Base-by-base conservation (phyloP, 2,888 invertebrate species). In the Dascillus cervinus region DNA sequence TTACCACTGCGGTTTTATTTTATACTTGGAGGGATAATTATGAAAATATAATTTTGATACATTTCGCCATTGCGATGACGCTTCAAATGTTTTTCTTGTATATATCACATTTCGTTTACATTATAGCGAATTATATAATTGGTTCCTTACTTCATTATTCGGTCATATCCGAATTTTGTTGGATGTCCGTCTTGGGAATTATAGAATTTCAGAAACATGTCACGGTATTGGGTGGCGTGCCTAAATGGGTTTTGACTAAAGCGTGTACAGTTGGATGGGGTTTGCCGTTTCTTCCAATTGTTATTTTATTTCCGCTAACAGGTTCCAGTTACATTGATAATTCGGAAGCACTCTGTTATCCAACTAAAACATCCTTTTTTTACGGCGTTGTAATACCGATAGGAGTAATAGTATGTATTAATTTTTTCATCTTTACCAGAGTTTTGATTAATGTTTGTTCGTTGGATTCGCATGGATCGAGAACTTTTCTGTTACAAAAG, bases 161-260 rank as follows among this genome's bases (percentile, higher is more conserved):
- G 11, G 67, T 77, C 12, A 50, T 79, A 8, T 68, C 73, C 1
- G 73, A 77, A 1, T 79, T 79, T 53, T 70, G 72, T 42, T 80
- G 79, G 79, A 79, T 79, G 77, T 53, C 78, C 17, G 72, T 79
- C 8, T 75, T 77, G 24, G 77, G 75, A 2, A 64, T 75, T 1
- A 48, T 78, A 13, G 78, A 79, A 22, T 79, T 79, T 47, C 61
- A 74, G 17, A 65, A 73, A 28, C 65, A 77, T 40, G 79, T 79
- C 12, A 63, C 71, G 44, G 75, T 79, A 4, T 70, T 78, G 34
- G 69, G 71, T 1, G 64, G 71, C 17, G n/a, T n/a, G n/a, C 62
- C 68, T n/a, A 69, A 73, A 1, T 67, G 72, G 29, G 75, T 77
- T 50, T 58, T 77, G 27, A 49, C 75, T 28, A 69, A 75, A 43